These are phyloP conservation scores for Porites evermanni DNA, from an alignment of 92 coral and sea anemone genomes.

Conservation along the genomic window DNA sequence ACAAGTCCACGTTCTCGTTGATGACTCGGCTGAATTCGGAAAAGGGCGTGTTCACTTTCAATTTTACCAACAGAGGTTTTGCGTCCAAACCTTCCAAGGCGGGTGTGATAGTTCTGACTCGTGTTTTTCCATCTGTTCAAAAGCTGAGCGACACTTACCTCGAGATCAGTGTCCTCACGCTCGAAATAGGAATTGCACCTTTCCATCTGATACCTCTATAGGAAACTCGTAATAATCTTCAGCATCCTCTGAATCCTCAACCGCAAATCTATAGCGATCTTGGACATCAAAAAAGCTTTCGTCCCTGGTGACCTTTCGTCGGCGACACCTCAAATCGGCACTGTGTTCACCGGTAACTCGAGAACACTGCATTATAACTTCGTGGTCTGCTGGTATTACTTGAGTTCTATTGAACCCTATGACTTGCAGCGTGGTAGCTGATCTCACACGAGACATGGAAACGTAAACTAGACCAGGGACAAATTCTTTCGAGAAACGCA, in stretches of 20 bases:
- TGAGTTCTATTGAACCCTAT: not conserved
- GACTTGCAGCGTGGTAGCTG: not conserved
- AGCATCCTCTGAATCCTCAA: not conserved
- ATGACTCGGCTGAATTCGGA: not conserved
- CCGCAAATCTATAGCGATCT: not conserved
- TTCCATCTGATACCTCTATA: not conserved
- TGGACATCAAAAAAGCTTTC: not conserved
- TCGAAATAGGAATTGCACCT: conserved; percentile 11
- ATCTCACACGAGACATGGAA: conserved; percentile 1
- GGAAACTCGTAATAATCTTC: not conserved
- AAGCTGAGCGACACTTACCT: not conserved
- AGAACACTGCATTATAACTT: not conserved
- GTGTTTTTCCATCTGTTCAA: not conserved
- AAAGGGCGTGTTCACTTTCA: not conserved
- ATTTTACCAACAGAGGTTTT: not conserved
- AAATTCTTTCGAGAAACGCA: not conserved
- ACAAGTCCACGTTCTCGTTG: not conserved
- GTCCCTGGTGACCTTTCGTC: too few relatives aligned
- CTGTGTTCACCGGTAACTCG: not conserved
- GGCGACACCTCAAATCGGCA: too few relatives aligned
- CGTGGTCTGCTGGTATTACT: not conserved
- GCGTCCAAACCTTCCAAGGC: not conserved
- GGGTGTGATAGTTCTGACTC: not conserved
- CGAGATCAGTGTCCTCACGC: not conserved
- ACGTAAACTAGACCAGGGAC: not conserved